phyloP scores from a whole-genome alignment of 2,888 invertebrate species.

The Drosophila leonis region DNA sequence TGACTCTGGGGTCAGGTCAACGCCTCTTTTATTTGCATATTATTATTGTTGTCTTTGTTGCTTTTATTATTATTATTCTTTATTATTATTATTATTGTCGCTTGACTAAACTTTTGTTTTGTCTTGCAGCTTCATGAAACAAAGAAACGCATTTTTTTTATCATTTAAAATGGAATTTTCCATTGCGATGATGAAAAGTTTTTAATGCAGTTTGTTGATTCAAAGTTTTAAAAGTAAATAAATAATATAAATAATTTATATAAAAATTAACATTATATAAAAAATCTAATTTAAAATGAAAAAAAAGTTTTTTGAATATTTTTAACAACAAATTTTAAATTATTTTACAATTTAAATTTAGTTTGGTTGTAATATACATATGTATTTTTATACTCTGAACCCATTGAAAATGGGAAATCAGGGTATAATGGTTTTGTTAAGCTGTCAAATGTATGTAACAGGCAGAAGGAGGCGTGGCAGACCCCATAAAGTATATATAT shows the following conservation, averaged over 20 bases:
- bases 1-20: constrained; percentile 58
- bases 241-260: background rate
- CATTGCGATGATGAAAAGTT: background rate
- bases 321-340: no score
- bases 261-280: background rate
- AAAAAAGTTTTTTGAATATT: no score
- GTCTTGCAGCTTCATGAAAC: background rate
- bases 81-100: constrained; percentile 9
- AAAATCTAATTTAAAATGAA: background rate
- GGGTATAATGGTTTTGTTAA: no score
- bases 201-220: background rate
- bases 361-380: no score
- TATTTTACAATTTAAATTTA: no score
- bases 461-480: no score
- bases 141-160: background rate
- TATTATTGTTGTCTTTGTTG: constrained; percentile 16
- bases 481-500: no score
- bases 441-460: no score
- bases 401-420: no score
- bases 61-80: constrained; percentile 6
- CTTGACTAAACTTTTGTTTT: constrained; percentile 21
- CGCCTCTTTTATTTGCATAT: constrained; percentile 55
- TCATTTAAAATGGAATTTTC: constrained; percentile 10
- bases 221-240: background rate
- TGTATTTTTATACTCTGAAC: no score